These are phyloP conservation scores for Pteronura brasiliensis DNA, from an alignment of 2,113 vertebrate species.

Conservation along the genomic window DNA sequence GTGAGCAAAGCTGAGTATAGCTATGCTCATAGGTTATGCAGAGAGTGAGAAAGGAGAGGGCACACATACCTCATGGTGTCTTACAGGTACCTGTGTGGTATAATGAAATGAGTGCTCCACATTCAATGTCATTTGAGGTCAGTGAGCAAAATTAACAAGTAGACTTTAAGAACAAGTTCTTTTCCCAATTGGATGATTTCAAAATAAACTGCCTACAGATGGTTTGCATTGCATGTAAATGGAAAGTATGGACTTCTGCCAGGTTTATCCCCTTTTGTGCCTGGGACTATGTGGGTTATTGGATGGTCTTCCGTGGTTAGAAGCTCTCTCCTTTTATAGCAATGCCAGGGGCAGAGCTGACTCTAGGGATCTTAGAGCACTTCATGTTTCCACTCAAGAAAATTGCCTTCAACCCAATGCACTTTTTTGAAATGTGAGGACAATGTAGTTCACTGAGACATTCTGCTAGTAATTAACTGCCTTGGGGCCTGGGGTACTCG, in stretches of 20 bases:
- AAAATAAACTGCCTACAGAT: neutral
- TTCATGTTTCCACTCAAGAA: constrained; percentile 35
- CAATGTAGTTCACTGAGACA: neutral
- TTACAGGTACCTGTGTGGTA: neutral
- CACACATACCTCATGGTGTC: neutral
- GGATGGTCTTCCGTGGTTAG: neutral
- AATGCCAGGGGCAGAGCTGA: neutral
- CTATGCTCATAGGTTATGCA: neutral
- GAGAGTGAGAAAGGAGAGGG: neutral
- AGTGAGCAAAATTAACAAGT: constrained; percentile 19
- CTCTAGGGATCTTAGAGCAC: neutral
- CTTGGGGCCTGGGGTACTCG: neutral
- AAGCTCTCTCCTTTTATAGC: neutral
- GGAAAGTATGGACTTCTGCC: neutral
- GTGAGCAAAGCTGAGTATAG: neutral
- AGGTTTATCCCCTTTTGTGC: neutral
- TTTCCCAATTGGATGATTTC: neutral
- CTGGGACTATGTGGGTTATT: neutral
- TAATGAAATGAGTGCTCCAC: neutral
- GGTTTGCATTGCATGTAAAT: neutral
- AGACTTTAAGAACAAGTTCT: neutral
- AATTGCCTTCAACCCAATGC: neutral
- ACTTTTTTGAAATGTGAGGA: constrained; percentile 46
- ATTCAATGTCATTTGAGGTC: neutral
- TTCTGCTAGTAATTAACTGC: constrained; percentile 48